Evolutionary conservation across 2,113 vertebrate genomes (phyloP).

Genomic region (Zosterops pallidus): DNA sequence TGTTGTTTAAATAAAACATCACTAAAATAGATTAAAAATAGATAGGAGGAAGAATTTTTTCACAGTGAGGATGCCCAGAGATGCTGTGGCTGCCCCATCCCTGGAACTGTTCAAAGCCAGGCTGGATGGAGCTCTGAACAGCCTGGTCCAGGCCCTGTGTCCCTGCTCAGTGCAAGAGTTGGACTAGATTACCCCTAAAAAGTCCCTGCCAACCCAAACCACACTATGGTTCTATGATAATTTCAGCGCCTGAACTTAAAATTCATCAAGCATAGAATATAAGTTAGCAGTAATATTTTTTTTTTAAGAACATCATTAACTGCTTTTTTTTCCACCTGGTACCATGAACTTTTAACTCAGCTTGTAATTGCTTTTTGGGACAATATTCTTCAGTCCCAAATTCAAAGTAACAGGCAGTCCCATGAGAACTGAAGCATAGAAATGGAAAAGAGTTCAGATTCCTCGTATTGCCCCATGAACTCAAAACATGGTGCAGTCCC

Average conservation of each 20-base stretch:
- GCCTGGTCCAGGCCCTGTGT: neutral
- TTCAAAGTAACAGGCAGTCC: neutral
- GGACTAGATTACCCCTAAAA: neutral
- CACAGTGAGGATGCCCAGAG: neutral
- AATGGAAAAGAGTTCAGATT: neutral
- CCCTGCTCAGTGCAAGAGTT: neutral
- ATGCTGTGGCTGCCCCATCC: neutral
- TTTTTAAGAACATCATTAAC: neutral
- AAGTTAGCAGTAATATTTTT: too few species aligned
- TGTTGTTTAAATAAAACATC: neutral
- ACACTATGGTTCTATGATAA: neutral
- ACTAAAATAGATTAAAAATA: neutral
- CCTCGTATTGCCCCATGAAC: neutral
- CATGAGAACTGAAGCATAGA: neutral
- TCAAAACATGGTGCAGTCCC: neutral
- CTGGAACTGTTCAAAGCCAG: neutral
- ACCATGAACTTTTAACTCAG: neutral
- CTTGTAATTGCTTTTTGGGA: neutral
- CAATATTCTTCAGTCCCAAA: neutral
- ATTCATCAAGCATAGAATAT: fast-evolving
- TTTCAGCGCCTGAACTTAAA: neutral
- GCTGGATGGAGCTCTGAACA: neutral
- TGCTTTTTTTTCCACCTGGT: neutral
- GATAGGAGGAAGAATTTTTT: neutral
- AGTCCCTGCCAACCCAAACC: neutral